Evolutionary conservation across 30 jellyfish, hydroid and myxozoan genomes (phyloP), one percentile per base, ranked within the genome.

Genomic region (Turritopsis rubra): DNA sequence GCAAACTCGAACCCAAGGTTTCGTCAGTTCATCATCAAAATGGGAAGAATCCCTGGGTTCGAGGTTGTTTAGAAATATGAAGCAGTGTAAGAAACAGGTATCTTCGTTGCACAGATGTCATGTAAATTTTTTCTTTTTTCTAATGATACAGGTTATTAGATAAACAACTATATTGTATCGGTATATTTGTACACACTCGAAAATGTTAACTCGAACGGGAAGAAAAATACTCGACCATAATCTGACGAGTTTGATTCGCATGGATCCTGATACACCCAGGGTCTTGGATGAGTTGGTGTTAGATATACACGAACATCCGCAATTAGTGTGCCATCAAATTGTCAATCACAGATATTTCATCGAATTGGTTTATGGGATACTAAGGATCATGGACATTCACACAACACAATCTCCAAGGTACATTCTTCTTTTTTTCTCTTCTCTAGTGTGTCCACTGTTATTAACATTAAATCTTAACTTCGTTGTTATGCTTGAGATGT

Each of bases 371-470:
- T 87, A 88, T 88, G 98, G 96, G 27, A 84, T 91, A 20, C 83
- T 91, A 0, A 86, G 75, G 65, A 91, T 91, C 22, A 87, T 91
- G 96, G 95, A 91, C 81, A 70, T 75, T 21, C 84, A 74, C 30
- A 91, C 87, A 9, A 85, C 96, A 54, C 89, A 84, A 73, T 66
- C 86, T 54, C 96, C 98, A 41, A 87, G 96, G 98, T 91, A 75
- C 1, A 52, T 80, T 31, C 31, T 21, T 4, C 73, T 27, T 1
- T 20, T 73, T 21, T 29, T 1, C 29, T 54, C 54, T 60, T 68
- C 28, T 7, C 23, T 68, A 27, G 31, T 9, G 9, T n/a, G 73
- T 9, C 28, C 8, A 27, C 16, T n/a, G 23, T n/a, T 19, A 0
- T 0, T 68, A 7, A 16, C 77, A 68, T 68, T 68, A 23, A 7